phyloP scores from a whole-genome alignment of 2,113 vertebrate species.

The Elephas maximus region DNA sequence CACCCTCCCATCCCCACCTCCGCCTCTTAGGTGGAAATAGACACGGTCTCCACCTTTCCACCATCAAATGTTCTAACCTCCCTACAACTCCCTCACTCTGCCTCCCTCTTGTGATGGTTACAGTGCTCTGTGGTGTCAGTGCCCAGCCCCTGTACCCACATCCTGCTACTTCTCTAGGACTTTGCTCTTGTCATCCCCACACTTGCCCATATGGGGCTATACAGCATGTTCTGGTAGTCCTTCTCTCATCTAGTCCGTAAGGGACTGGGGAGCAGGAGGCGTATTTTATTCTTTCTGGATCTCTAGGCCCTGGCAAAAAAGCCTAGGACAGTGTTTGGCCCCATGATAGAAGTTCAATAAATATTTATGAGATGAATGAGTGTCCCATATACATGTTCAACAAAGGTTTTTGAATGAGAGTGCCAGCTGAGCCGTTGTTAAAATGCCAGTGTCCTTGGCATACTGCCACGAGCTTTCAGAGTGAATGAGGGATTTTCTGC shows the following conservation, averaged over 20 bases:
- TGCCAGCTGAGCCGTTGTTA: background rate
- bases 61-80: no score
- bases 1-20: background rate
- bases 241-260: no score
- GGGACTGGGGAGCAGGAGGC: no score
- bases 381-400: background rate
- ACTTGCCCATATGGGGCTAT: rapidly evolving
- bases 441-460: background rate
- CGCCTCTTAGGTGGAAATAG: background rate
- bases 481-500: background rate
- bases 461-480: background rate
- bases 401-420: background rate
- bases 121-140: background rate
- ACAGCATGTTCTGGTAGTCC: rapidly evolving
- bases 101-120: no score
- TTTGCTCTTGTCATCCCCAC: background rate
- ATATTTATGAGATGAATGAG: background rate
- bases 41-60: no score
- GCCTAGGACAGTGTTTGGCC: no score
- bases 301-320: background rate
- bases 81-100: background rate
- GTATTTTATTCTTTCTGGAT: background rate
- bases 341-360: rapidly evolving
- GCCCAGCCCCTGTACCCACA: no score
- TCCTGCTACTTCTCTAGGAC: background rate